Evolutionary conservation across 1,140 invertebrate genomes (phyloP), one percentile per base, ranked within the genome.

Genomic region (Stratiolaelaps scimitus): DNA sequence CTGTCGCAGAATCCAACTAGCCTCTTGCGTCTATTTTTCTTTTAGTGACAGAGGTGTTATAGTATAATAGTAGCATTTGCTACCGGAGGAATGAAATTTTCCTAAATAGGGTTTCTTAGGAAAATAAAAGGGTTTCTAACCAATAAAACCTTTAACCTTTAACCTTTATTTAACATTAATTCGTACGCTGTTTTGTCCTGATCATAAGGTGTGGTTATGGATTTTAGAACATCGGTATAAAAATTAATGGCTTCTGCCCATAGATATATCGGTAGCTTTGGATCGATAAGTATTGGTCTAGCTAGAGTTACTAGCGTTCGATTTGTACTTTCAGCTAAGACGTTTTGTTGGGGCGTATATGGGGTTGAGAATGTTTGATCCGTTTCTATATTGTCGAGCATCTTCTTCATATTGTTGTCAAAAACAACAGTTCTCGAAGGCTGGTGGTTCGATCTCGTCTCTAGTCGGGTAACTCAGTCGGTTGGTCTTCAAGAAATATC

Each of bases 221-320:
- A 23, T 19, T 15, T 48, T 4, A 48, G 47, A 48, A 48, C 15
- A 15, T 15, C 47, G 4, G 28, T 28, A 15, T 28, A 48, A 15
- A 23, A 48, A 48, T 48, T 48, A 7, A 48, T 28, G 47, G 19
- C 20, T 65, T 69, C 67, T 2, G 26, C 64, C 67, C 66, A 69
- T 15, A 69, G 40, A 29, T n/a, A 43, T 23, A 65, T 40, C 2
- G 30, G 44, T 13, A 69, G 26, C 19, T 56, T 23, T 1, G 66
- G 15, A 40, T 34, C 64, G 10, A 30, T 19, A 0, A 69, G 10
- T 65, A 70, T 69, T n/a, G 69, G 46, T 43, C 56, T 20, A 60
- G 65, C 66, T 44, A 29, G 44, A 48, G 64, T 28, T 1, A 45
- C n/a, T 7, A 71, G 47, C 7, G 69, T 69, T 1, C 48, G 19